Evolutionary conservation across 2,888 invertebrate species (phyloP).

Genomic region (Eilema caniola): DNA sequence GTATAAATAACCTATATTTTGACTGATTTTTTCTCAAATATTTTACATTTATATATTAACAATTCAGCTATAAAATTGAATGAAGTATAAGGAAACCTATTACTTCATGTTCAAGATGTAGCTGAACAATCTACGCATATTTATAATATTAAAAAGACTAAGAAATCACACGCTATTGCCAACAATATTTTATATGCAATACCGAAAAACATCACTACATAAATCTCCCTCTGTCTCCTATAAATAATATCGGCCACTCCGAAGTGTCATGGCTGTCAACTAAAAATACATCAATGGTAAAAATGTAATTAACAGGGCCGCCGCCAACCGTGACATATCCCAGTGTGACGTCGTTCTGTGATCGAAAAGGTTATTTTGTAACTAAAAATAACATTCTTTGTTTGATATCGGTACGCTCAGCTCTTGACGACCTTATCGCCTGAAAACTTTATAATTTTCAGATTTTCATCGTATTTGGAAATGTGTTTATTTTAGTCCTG

Average conservation of each 20-base stretch:
- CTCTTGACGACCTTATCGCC: too few relatives aligned
- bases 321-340: background rate
- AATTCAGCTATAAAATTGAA: too few relatives aligned
- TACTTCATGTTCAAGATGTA: background rate
- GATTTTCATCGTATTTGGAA: too few relatives aligned
- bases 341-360: constrained; percentile 8
- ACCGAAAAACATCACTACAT: constrained; percentile 29
- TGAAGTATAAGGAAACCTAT: background rate
- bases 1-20: too few relatives aligned
- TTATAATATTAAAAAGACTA: background rate
- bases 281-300: constrained; percentile 7
- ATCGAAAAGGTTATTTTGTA: constrained; percentile 10
- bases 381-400: constrained; percentile 7
- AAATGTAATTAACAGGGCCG: constrained; percentile 8
- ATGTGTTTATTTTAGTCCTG: too few relatives aligned
- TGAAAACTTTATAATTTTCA: too few relatives aligned
- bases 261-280: constrained; percentile 17
- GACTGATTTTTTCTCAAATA: too few relatives aligned
- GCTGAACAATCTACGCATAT: background rate
- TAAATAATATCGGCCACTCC: constrained; percentile 31
- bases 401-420: background rate
- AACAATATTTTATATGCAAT: background rate
- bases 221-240: constrained; percentile 30
- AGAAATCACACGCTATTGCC: background rate
- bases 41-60: too few relatives aligned